A percentile compares a stretch with the other conserved stretches of the same genome.
Conservation (phyloP, 2,113 vertebrate species). For the Gobio gobio region DNA sequence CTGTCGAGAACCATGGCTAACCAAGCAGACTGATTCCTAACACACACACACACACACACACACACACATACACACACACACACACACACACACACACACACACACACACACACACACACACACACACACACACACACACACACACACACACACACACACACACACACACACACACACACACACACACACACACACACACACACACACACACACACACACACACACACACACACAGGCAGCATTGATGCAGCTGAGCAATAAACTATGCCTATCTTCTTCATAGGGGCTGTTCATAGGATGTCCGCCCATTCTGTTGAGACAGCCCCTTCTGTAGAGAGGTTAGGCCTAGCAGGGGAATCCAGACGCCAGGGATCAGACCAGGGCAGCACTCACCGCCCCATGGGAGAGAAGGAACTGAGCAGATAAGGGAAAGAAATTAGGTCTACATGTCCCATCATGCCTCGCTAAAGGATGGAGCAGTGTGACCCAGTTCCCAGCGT, state of each 20-base stretch:
- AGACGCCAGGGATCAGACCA: slow-evolving; percentile 17
- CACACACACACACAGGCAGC: not conserved
- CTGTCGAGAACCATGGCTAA: slow-evolving; percentile 8
- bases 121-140: too few relatives aligned
- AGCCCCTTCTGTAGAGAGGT: slow-evolving; percentile 34
- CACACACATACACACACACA: too few relatives aligned
- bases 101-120: too few relatives aligned
- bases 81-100: too few relatives aligned
- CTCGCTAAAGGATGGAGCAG: slow-evolving; percentile 29
- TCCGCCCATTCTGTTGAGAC: not conserved
- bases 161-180: not conserved
- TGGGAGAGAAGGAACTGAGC: slow-evolving; percentile 26
- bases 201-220: not conserved
- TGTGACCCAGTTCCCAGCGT: slow-evolving; percentile 45
- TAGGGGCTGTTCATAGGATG: slow-evolving; percentile 4
- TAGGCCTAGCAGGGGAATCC: not conserved
- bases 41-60: not conserved
- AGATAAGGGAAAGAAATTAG: slow-evolving; percentile 39
- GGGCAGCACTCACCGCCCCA: slow-evolving; percentile 1
- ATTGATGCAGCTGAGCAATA: not conserved
- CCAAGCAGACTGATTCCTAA: not conserved
- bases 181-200: too few relatives aligned
- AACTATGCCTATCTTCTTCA: slow-evolving; percentile 2
- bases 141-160: not conserved
- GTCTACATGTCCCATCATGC: slow-evolving; percentile 41